Base-by-base conservation (phyloP, 1,140 invertebrate genomes). In the Dryas iulia region DNA sequence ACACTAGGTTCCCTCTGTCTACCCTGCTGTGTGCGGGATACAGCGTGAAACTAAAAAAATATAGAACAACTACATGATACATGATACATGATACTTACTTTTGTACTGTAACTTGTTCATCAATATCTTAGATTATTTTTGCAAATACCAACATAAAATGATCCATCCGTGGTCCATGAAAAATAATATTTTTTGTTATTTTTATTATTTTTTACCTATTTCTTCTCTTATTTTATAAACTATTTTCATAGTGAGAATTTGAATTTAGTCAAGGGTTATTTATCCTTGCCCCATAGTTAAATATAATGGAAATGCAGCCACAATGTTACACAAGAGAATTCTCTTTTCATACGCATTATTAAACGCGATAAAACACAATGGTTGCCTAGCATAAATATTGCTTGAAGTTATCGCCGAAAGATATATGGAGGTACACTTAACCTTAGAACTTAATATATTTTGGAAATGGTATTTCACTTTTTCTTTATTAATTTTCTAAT, bases 401-500 rank as follows among this genome's bases (percentile, higher is more conserved):
- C 61, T 63, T 63, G 61, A 56, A 63, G 61, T 63, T 63, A 63
- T 63, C 61, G 60, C 52, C 52, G 47, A 64, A 73, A 79, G 73
- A 79, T 77, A 79, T 82, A 80, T 78, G 61, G 52, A 62, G 56
- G 56, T 58, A 47, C 39, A 21, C 39, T 47, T 47, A 47, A 47
- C 14, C 39, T 2, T 47, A 47, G 39, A 47, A 0, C 18, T 47
- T 0, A 7, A 21, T 0, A 18, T 3, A 21, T 3, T 47, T 18
- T 47, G 39, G 39, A 47, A 39, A 39, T 39, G 33, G n/a, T 6
- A 21, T 3, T 5, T 12, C 0, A 2, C n/a, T n/a, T n/a, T n/a
- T n/a, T 2, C 18, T 6, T 21, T 47, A 6, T 47, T 10, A 47
- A 21, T 47, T 21, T 47, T 11, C 18, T 21, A 7, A 1, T 2